A percentile compares a stretch with the other conserved stretches of the same genome.
These are phyloP conservation scores for Psilopogon haemacephalus DNA, from an alignment of 2,113 vertebrate species.

Conservation along the genomic window DNA sequence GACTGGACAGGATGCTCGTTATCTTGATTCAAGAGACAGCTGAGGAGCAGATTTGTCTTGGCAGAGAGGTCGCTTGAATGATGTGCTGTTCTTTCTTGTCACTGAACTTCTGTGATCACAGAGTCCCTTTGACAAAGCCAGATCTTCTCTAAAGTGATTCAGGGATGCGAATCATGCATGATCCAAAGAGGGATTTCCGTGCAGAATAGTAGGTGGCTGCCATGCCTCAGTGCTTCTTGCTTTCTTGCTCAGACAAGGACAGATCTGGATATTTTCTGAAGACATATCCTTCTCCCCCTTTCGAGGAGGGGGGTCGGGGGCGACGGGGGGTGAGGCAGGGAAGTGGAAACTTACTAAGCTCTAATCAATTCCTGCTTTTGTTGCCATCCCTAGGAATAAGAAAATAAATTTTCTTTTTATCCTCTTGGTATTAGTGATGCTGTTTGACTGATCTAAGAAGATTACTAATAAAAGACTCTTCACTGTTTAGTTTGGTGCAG, in stretches of 20 bases:
- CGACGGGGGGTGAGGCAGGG: too few relatives aligned
- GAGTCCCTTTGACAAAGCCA: not conserved
- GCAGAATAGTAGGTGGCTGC: not conserved
- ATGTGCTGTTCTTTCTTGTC: not conserved
- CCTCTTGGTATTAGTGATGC: not conserved
- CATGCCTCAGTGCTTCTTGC: not conserved
- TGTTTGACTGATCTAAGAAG: not conserved
- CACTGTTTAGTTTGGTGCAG: not conserved
- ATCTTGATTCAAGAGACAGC: not conserved
- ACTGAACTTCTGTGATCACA: not conserved
- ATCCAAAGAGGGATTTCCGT: not conserved
- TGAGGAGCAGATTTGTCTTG: not conserved
- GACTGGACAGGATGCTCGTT: not conserved
- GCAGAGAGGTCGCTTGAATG: not conserved
- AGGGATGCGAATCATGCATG: not conserved
- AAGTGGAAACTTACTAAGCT: not conserved
- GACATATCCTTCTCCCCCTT: accelerated
- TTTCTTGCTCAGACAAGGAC: not conserved
- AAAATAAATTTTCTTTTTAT: not conserved
- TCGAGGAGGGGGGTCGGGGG: accelerated
- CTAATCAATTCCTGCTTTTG: not conserved
- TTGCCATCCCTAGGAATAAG: not conserved
- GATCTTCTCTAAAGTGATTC: not conserved
- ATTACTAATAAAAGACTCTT: constrained; percentile 9
- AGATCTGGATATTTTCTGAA: not conserved